Conservation (phyloP, 2,113 vertebrate genomes). For the Tylochromis polylepis region DNA sequence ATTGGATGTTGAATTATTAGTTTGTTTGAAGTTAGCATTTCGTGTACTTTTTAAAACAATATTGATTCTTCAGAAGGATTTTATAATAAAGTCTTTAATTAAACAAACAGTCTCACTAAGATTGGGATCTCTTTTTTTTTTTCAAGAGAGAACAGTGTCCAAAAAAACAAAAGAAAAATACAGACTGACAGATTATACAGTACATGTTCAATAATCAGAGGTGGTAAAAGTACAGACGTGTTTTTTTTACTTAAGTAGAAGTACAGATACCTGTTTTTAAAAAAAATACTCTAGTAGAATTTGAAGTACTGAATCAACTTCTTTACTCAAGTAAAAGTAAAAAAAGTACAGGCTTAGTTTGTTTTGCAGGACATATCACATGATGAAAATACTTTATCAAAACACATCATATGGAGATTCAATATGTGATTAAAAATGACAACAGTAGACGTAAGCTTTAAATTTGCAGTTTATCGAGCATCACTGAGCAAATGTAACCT, state of each 20-base stretch:
- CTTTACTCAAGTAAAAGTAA: neutral
- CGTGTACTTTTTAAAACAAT: neutral
- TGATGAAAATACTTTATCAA: neutral
- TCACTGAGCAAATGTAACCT: neutral
- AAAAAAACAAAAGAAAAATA: neutral
- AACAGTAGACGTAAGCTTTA: neutral
- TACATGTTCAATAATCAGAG: neutral
- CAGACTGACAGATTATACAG: neutral
- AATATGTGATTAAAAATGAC: neutral
- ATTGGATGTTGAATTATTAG: neutral
- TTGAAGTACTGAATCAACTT: neutral
- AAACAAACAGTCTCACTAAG: neutral
- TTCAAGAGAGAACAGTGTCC: neutral
- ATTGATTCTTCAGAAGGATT: neutral
- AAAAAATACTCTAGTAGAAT: neutral
- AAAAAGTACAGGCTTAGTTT: neutral
- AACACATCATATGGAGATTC: neutral
- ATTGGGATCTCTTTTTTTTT: too few relatives aligned
- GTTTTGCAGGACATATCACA: neutral
- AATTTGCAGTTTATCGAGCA: neutral
- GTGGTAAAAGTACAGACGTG: neutral
- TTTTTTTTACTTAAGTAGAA: neutral
- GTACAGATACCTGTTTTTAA: neutral
- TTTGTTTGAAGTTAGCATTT: neutral
- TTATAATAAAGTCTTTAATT: neutral